Evolutionary conservation across 2,888 invertebrate species (phyloP), one percentile per base, ranked within the genome.

Genomic region (Lottia gigantea): DNA sequence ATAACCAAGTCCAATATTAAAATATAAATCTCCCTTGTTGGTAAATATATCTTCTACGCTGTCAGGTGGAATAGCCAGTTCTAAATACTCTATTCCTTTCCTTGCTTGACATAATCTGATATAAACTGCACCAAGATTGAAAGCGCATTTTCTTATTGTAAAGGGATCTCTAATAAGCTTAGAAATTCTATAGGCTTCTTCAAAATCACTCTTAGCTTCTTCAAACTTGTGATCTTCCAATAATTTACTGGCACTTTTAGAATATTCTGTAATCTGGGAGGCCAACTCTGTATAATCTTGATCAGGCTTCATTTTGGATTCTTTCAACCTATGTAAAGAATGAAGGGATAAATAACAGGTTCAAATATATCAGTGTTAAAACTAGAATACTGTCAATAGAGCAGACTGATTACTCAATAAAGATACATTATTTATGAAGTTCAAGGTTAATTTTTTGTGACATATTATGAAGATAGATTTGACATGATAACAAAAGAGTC

Each of bases 61-160:
- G 8, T 74, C 71, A 46, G 83, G 80, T 2, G 84, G 83, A 19
- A 76, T 65, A 16, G 83, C 82, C 64, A 74, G 74, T 12, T 82
- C 77, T 19, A 86, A 67, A 45, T 78, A 75, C 47, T 74, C 74
- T 40, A 86, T 67, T 19, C 85, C 86, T 70, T 78, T 77, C 40
- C 74, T 71, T 11, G 78, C 70, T 14, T 80, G 66, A 4, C 78
- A 76, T 0, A 71, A 63, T 14, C 80, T 82, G 26, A 87, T 80
- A 66, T 79, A 78, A 14, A 80, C 81, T 45, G 86, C 85, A 16
- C 85, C 86, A 31, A 87, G 77, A 72, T 87, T 87, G 68, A 85
- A 82, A 8, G 86, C 83, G 79, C 85, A 84, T 14, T 78, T 77
- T 68, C 83, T 71, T 40, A 80, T 77, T 12, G 79, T 76, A 62